Percentiles rank a stretch among this genome's conserved stretches.
These are phyloP conservation scores for Epistrophe eligans DNA, from an alignment of 2,888 invertebrate species.

Conservation along the genomic window DNA sequence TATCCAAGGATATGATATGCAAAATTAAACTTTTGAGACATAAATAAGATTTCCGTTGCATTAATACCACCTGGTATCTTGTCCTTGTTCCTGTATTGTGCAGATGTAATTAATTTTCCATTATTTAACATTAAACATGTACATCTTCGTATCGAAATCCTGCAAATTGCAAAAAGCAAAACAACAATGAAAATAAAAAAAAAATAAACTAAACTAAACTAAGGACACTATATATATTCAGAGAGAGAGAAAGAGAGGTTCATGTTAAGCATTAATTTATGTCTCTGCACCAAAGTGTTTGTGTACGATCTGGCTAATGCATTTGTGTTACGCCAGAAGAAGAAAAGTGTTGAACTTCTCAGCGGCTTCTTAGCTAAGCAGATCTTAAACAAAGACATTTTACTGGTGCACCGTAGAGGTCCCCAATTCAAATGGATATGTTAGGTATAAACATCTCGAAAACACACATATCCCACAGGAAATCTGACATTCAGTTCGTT, in stretches of 20 bases:
- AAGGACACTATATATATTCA: conserved; percentile 4
- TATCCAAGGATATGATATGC: conserved; percentile 16
- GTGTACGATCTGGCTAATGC: conserved; percentile 48
- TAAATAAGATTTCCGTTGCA: conserved; percentile 50
- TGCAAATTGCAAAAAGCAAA: conserved; percentile 37
- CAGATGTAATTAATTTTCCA: conserved; percentile 67
- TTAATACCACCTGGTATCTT: conserved; percentile 50
- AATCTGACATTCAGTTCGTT: conserved; percentile 53
- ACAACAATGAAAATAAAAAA: conserved; percentile 1
- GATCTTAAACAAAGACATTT: conserved; percentile 53
- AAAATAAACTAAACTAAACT: conserved; percentile 25
- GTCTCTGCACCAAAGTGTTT: conserved; percentile 52
- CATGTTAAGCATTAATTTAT: conserved; percentile 57
- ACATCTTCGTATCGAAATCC: conserved; percentile 44
- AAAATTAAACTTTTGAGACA: conserved; percentile 41
- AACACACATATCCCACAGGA: conserved; percentile 30
- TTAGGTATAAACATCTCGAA: conserved; percentile 39
- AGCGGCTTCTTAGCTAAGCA: conserved; percentile 49
- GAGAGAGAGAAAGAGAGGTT: conserved; percentile 2
- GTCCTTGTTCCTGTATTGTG: conserved; percentile 50
- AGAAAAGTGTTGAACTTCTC: conserved; percentile 49
- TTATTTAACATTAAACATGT: conserved; percentile 49
- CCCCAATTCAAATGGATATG: conserved; percentile 33
- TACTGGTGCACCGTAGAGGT: conserved; percentile 33
- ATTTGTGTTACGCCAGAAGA: conserved; percentile 27